Evolutionary conservation across 1,140 invertebrate genomes (phyloP).

Genomic region (Scaptomyza pallida): DNA sequence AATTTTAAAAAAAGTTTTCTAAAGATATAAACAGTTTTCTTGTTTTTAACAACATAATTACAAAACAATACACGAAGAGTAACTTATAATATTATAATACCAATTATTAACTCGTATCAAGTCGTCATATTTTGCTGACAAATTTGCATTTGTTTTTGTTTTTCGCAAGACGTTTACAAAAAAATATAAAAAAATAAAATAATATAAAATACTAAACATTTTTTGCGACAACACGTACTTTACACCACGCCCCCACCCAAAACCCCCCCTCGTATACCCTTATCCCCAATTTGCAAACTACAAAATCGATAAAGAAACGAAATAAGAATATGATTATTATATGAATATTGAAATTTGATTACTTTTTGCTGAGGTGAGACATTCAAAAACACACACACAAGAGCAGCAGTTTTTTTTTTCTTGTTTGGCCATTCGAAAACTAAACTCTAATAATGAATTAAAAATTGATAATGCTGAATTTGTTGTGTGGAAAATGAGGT

Average conservation of each 20-base stretch:
- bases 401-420: slow-evolving; percentile 68
- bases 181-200: no score
- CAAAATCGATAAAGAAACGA: slow-evolving; percentile 13
- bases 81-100: slow-evolving; percentile 70
- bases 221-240: slow-evolving; percentile 57
- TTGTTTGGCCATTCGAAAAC: slow-evolving; percentile 40
- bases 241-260: background rate
- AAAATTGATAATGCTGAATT: slow-evolving; percentile 77
- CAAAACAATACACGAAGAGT: slow-evolving; percentile 46
- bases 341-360: slow-evolving; percentile 46
- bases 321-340: slow-evolving; percentile 19
- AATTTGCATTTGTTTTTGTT: slow-evolving; percentile 83
- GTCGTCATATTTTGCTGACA: slow-evolving; percentile 70
- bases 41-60: slow-evolving; percentile 75
- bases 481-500: slow-evolving; percentile 84
- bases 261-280: slow-evolving; percentile 1
- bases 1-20: slow-evolving; percentile 68
- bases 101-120: slow-evolving; percentile 70
- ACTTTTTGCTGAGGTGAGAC: slow-evolving; percentile 84
- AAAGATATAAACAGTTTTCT: slow-evolving; percentile 76
- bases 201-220: slow-evolving; percentile 45
- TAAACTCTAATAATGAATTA: slow-evolving; percentile 2
- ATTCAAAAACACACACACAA: slow-evolving; percentile 83
- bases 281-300: slow-evolving; percentile 31
- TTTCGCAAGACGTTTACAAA: slow-evolving; percentile 80